Conservation (phyloP, 2,888 invertebrate species). For the Augiades crinisus region DNA sequence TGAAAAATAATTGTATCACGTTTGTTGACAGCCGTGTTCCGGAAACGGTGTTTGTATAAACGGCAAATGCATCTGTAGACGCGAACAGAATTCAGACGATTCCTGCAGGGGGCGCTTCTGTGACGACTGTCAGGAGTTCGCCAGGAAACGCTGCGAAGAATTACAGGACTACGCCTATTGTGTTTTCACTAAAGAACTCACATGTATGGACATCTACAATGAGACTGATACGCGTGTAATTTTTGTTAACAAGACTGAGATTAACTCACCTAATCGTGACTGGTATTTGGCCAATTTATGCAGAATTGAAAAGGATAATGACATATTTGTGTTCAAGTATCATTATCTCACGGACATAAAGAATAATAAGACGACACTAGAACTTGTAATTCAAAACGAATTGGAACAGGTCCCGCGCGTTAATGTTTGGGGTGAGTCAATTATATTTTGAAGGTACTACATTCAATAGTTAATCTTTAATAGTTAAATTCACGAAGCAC, state of each 20-base stretch:
- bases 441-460: too few relatives aligned
- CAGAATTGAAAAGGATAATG: slow-evolving; percentile 35
- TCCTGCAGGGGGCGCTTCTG: slow-evolving; percentile 83
- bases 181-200: slow-evolving; percentile 38
- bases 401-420: slow-evolving; percentile 45
- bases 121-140: slow-evolving; percentile 87
- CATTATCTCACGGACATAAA: slow-evolving; percentile 34
- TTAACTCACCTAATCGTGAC: slow-evolving; percentile 35
- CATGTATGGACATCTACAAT: slow-evolving; percentile 45
- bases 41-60: slow-evolving; percentile 86
- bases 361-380: slow-evolving; percentile 30
- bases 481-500: not conserved
- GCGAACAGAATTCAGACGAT: slow-evolving; percentile 49
- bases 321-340: slow-evolving; percentile 52
- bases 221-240: slow-evolving; percentile 37
- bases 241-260: slow-evolving; percentile 46
- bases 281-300: slow-evolving; percentile 50
- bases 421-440: slow-evolving; percentile 58
- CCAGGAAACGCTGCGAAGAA: slow-evolving; percentile 84
- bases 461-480: too few relatives aligned
- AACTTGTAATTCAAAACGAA: slow-evolving; percentile 57
- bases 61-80: slow-evolving; percentile 83
- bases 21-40: slow-evolving; percentile 49
- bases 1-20: not conserved
- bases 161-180: slow-evolving; percentile 88